A percentile compares a stretch with the other conserved stretches of the same genome.
These are phyloP conservation scores for Drosophila greeni DNA, from an alignment of 2,888 invertebrate genomes.

Conservation along the genomic window DNA sequence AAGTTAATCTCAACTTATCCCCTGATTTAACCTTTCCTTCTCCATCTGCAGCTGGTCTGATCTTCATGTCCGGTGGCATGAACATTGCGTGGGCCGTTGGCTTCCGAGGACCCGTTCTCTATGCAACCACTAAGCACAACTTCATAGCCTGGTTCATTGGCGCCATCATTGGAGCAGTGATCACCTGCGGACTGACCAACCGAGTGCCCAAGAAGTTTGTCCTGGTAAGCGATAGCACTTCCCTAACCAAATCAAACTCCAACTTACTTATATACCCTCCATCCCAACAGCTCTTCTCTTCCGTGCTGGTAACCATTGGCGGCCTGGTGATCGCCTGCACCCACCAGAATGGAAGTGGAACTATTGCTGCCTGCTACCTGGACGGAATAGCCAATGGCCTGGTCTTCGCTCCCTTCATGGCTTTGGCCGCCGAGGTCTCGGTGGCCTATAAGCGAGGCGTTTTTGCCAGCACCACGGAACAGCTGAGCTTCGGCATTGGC, in stretches of 20 bases:
- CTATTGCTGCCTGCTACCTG: conserved; percentile 64
- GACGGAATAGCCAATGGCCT: conserved; percentile 75
- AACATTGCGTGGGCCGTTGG: conserved; percentile 67
- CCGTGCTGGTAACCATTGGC: conserved; percentile 60
- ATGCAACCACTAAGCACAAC: not conserved
- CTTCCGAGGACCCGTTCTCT: conserved; percentile 10
- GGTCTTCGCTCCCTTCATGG: conserved; percentile 65
- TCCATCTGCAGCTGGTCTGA: conserved; percentile 52
- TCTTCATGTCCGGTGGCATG: conserved; percentile 73
- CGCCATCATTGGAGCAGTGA: conserved; percentile 66
- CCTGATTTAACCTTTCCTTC: too few relatives aligned
- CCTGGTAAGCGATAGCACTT: conserved; percentile 65
- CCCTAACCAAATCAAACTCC: too few relatives aligned
- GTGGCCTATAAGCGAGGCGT: conserved; percentile 60
- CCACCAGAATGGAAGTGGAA: conserved; percentile 12
- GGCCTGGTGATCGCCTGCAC: conserved; percentile 61
- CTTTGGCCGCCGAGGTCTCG: conserved; percentile 68
- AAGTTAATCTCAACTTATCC: too few relatives aligned
- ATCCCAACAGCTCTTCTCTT: conserved; percentile 47
- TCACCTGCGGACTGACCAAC: conserved; percentile 58
- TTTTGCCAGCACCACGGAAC: conserved; percentile 49
- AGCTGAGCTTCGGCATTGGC: conserved; percentile 55
- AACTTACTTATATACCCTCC: not conserved
- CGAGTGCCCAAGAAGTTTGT: conserved; percentile 63
- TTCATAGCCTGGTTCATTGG: conserved; percentile 74